Conservation (phyloP, 2,888 invertebrate species). For the Phania funesta region DNA sequence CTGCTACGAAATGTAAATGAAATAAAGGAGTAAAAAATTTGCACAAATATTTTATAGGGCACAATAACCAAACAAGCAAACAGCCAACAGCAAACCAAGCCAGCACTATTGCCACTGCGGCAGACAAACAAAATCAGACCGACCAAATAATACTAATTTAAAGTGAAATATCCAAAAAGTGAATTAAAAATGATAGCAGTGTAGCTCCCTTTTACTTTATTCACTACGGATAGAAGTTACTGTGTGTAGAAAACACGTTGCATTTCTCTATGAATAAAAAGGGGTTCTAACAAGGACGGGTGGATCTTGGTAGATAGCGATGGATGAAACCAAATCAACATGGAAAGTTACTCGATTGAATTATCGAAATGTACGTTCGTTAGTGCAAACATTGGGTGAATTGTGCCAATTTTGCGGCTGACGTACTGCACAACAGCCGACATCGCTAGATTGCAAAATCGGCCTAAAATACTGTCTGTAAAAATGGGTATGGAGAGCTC, state of each 20-base stretch:
- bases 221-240: background rate
- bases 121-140: background rate
- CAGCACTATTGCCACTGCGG: background rate
- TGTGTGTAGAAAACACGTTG: background rate
- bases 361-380: too few relatives aligned
- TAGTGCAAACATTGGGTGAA: too few relatives aligned
- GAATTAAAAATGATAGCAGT: background rate
- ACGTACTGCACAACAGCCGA: too few relatives aligned
- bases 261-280: too few relatives aligned
- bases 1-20: constrained; percentile 10
- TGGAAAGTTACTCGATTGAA: too few relatives aligned
- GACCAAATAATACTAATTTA: background rate
- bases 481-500: too few relatives aligned
- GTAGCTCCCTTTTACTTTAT: background rate
- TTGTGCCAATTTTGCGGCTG: too few relatives aligned
- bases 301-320: too few relatives aligned
- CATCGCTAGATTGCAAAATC: too few relatives aligned
- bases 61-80: constrained; percentile 34
- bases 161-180: background rate
- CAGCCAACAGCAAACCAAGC: background rate
- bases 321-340: too few relatives aligned
- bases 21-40: constrained; percentile 5
- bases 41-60: constrained; percentile 29
- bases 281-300: too few relatives aligned
- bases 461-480: too few relatives aligned